Percentiles rank a stretch among this genome's conserved stretches.
These are phyloP conservation scores for Falco cherrug DNA, from an alignment of 2,797 vertebrate species.

Conservation along the genomic window DNA sequence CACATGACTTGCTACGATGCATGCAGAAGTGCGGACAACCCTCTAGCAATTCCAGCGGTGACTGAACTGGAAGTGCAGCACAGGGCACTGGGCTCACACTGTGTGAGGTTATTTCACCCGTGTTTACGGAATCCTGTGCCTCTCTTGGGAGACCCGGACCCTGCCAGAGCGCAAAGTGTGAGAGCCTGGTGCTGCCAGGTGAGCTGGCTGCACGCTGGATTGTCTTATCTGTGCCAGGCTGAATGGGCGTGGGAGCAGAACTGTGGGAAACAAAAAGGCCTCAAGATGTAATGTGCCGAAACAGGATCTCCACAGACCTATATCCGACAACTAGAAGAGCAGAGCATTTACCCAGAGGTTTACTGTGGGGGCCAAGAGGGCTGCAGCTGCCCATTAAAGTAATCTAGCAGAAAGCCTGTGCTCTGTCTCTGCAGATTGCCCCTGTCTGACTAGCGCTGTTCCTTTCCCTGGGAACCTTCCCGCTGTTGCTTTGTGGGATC, in stretches of 20 bases:
- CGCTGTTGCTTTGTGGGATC: neutral
- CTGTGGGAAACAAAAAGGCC: neutral
- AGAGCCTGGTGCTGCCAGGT: neutral
- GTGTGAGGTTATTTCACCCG: neutral
- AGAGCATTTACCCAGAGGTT: neutral
- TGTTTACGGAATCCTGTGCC: neutral
- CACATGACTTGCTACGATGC: neutral
- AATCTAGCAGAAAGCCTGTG: neutral
- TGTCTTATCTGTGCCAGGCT: neutral
- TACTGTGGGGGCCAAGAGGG: neutral
- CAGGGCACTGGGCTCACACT: neutral
- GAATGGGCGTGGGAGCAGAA: neutral
- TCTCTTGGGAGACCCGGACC: neutral
- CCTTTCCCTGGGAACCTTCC: neutral
- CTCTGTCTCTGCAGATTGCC: neutral
- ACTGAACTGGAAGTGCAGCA: neutral
- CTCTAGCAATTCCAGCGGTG: neutral
- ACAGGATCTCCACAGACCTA: neutral
- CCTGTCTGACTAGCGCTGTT: neutral
- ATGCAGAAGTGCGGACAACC: neutral
- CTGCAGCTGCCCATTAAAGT: neutral
- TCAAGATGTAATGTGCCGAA: neutral
- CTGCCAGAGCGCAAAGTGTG: neutral
- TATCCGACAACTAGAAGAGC: neutral
- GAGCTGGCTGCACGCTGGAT: neutral